Evolutionary conservation across 1,140 invertebrate species (phyloP).

Genomic region (Campodea augens): DNA sequence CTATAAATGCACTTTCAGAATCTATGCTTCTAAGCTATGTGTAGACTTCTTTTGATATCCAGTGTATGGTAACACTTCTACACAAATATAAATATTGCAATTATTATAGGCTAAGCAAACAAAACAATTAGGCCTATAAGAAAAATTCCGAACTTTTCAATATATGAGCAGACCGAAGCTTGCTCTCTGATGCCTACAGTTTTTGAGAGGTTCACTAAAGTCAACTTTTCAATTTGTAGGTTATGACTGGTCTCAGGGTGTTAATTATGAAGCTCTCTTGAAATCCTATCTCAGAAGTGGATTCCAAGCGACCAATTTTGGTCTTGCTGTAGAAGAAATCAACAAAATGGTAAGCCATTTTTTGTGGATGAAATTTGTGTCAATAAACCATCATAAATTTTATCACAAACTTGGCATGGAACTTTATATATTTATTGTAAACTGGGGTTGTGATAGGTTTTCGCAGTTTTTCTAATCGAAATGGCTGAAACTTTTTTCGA

Average conservation of each 20-base stretch:
- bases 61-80: neutral
- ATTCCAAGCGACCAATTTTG: slow-evolving; percentile 94
- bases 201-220: neutral
- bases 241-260: slow-evolving; percentile 84
- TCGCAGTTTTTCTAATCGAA: too few species aligned
- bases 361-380: neutral
- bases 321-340: slow-evolving; percentile 72
- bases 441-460: too few species aligned
- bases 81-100: neutral
- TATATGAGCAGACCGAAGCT: neutral
- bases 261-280: slow-evolving; percentile 72
- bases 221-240: slow-evolving; percentile 24
- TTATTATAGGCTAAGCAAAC: neutral
- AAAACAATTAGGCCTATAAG: neutral
- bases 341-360: slow-evolving; percentile 58
- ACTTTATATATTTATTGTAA: too few species aligned
- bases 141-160: slow-evolving; percentile 1
- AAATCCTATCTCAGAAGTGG: slow-evolving; percentile 61
- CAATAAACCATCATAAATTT: too few species aligned
- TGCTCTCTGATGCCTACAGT: neutral
- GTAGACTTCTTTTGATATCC: neutral
- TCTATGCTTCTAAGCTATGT: too few species aligned
- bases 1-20: too few species aligned
- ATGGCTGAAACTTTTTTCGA: too few species aligned
- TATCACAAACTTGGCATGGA: too few species aligned